Percentiles rank a stretch among this genome's conserved stretches.
phyloP scores from a whole-genome alignment of 2,888 invertebrate genomes.

The Coelogynopora nodosa region DNA sequence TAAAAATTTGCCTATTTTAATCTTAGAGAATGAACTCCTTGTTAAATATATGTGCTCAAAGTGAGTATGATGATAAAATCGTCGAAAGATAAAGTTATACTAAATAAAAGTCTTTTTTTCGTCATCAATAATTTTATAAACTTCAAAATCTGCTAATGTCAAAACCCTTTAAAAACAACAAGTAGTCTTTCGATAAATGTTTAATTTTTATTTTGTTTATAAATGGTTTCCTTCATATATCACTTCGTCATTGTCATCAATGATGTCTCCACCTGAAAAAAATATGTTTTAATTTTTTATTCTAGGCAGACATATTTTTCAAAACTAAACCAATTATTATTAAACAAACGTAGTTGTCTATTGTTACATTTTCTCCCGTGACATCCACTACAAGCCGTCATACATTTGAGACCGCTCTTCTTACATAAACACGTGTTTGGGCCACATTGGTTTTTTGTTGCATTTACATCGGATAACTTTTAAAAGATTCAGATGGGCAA shows the following conservation, averaged over 20 bases:
- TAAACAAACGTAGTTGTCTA: conserved; percentile 6
- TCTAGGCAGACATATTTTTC: background rate
- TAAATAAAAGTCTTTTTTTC: background rate
- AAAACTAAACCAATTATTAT: background rate
- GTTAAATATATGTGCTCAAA: background rate
- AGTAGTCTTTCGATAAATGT: background rate
- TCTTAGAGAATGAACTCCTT: background rate
- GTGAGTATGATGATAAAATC: background rate
- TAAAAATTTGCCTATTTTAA: background rate
- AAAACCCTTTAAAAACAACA: background rate
- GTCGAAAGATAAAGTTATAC: background rate
- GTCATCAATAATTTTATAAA: background rate
- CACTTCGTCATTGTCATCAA: background rate
- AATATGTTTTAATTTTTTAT: conserved; percentile 10
- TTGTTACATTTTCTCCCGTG: conserved; percentile 19
- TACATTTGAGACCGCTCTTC: conserved; percentile 6
- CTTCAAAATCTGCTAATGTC: background rate
- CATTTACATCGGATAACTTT: conserved; percentile 23
- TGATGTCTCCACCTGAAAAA: background rate
- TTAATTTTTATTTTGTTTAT: background rate
- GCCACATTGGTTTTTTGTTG: background rate
- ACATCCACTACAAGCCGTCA: background rate
- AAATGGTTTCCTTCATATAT: background rate
- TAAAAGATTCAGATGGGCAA: conserved; percentile 6
- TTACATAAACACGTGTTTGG: background rate